phyloP scores from a whole-genome alignment of 2,888 invertebrate genomes.

The Tinea pellionella region DNA sequence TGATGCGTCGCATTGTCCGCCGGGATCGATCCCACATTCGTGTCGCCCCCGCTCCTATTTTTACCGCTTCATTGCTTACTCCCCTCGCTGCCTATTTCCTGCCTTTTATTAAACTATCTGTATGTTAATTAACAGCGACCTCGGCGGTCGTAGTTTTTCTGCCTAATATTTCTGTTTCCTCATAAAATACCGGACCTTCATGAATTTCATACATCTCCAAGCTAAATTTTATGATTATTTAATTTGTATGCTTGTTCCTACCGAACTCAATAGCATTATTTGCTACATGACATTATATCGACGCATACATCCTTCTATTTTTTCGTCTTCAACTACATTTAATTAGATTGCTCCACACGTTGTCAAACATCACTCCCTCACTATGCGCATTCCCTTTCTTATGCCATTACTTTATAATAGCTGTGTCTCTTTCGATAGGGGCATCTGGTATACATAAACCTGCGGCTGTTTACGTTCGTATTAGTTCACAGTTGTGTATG shows the following conservation, averaged over 20 bases:
- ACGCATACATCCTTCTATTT: slow-evolving; percentile 43
- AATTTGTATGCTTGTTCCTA: not conserved
- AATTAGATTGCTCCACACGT: slow-evolving; percentile 58
- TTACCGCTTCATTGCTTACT: slow-evolving; percentile 68
- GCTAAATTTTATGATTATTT: not conserved
- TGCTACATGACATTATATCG: slow-evolving; percentile 16
- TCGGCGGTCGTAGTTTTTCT: slow-evolving; percentile 23
- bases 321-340: slow-evolving; percentile 59
- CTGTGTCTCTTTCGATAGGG: slow-evolving; percentile 56
- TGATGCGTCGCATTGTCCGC: slow-evolving; percentile 49
- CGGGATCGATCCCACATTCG: slow-evolving; percentile 50
- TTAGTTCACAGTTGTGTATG: slow-evolving; percentile 30
- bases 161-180: not conserved
- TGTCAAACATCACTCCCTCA: slow-evolving; percentile 50
- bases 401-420: slow-evolving; percentile 28
- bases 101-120: slow-evolving; percentile 69
- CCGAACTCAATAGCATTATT: not conserved
- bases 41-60: slow-evolving; percentile 63
- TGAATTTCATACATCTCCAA: not conserved
- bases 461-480: slow-evolving; percentile 58
- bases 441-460: slow-evolving; percentile 67
- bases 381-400: slow-evolving; percentile 15
- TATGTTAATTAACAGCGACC: slow-evolving; percentile 68
- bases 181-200: not conserved
- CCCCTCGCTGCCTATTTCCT: slow-evolving; percentile 64